A percentile compares a stretch with the other conserved stretches of the same genome.
Evolutionary conservation across 2,797 vertebrate genomes (phyloP).

Genomic region (Danio aesculapii): DNA sequence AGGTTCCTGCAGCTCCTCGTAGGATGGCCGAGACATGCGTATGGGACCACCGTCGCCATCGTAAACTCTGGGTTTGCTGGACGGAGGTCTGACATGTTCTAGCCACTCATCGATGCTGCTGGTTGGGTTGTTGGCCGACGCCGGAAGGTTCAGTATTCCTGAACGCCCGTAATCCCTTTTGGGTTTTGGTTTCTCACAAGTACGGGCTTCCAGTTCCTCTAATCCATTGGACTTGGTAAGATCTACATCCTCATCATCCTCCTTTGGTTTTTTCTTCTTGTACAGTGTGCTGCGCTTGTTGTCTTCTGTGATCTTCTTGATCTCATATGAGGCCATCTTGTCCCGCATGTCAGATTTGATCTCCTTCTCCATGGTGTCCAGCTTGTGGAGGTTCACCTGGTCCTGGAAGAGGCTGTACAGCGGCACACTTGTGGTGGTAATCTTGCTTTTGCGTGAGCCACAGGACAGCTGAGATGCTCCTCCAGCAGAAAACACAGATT

Average conservation of each 20-base stretch:
- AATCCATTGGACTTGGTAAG: constrained; percentile 61
- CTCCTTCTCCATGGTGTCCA: constrained; percentile 88
- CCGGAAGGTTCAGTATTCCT: constrained; percentile 72
- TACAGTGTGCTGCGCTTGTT: constrained; percentile 93
- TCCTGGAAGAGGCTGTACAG: constrained; percentile 93
- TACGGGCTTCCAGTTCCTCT: background rate
- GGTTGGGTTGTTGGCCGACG: constrained; percentile 71
- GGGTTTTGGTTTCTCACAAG: constrained; percentile 65
- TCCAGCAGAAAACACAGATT: constrained; percentile 66
- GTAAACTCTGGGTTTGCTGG: constrained; percentile 67
- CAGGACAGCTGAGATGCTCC: constrained; percentile 74
- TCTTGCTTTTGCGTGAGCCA: constrained; percentile 73
- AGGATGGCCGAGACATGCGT: constrained; percentile 73
- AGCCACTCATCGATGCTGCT: constrained; percentile 88
- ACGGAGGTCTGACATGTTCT: constrained; percentile 81
- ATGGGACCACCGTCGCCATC: constrained; percentile 64
- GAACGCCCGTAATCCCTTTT: constrained; percentile 69
- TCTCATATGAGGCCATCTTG: constrained; percentile 88
- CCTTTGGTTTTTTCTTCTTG: constrained; percentile 91
- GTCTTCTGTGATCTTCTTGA: constrained; percentile 91
- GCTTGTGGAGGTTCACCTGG: constrained; percentile 86
- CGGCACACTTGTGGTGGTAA: constrained; percentile 88
- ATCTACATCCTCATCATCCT: constrained; percentile 73
- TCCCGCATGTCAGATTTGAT: constrained; percentile 87
- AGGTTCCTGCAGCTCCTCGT: constrained; percentile 77